phyloP scores from a whole-genome alignment of 2,113 vertebrate genomes.

The Elgaria multicarinata region DNA sequence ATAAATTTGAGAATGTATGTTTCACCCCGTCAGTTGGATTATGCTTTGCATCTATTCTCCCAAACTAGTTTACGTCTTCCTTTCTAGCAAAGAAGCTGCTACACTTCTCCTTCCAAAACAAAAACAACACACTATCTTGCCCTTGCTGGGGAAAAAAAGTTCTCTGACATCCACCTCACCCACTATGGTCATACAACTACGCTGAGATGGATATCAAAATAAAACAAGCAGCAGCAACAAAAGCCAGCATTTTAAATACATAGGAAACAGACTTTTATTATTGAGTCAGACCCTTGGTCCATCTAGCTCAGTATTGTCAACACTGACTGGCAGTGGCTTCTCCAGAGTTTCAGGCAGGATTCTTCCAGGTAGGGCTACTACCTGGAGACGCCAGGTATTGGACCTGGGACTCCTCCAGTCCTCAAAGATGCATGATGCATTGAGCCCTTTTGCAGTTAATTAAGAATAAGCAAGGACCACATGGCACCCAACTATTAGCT shows the following conservation, averaged over 20 bases:
- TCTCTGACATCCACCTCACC: slow-evolving; percentile 31
- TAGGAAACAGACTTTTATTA: neutral
- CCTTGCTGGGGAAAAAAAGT: slow-evolving; percentile 56
- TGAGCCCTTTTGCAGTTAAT: neutral
- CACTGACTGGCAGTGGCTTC: too few species aligned
- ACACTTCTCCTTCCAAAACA: neutral
- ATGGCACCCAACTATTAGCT: neutral
- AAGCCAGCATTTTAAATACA: slow-evolving; percentile 3
- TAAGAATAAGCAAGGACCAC: too few species aligned
- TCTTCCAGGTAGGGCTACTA: too few species aligned
- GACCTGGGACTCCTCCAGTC: neutral
- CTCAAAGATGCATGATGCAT: neutral
- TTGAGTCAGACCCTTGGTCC: neutral
- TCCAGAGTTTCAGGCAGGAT: too few species aligned
- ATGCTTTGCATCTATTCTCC: neutral
- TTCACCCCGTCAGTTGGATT: slow-evolving; percentile 10
- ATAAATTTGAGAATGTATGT: neutral
- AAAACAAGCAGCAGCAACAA: neutral
- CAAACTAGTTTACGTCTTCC: neutral
- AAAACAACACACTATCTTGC: slow-evolving; percentile 38
- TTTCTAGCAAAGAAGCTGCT: slow-evolving; percentile 5
- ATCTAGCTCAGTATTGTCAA: too few species aligned
- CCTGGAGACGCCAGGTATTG: neutral
- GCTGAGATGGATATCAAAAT: neutral
- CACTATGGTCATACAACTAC: neutral